These are phyloP conservation scores for Narcine bancroftii DNA, from an alignment of 2,113 vertebrate species.

Conservation along the genomic window DNA sequence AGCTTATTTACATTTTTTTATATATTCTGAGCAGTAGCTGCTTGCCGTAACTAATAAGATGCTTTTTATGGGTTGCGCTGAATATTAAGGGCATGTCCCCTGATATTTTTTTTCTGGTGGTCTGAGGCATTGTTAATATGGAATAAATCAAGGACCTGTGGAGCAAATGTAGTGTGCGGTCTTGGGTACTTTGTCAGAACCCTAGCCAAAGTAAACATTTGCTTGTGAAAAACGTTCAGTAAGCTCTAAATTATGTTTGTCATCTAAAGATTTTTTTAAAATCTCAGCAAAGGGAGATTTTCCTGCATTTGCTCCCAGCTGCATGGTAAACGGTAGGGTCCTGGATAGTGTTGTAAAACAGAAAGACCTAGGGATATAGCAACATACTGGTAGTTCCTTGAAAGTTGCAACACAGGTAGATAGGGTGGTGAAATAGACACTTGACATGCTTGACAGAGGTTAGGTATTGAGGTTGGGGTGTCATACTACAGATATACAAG, in stretches of 20 bases:
- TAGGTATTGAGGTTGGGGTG: too few species aligned
- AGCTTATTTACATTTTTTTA: slow-evolving; percentile 59
- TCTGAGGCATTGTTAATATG: slow-evolving; percentile 62
- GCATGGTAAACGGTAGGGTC: too few species aligned
- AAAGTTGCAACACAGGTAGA: too few species aligned
- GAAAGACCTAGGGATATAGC: too few species aligned
- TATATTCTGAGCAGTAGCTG: slow-evolving; percentile 45
- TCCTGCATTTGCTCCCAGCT: neutral
- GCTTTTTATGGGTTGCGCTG: slow-evolving; percentile 48
- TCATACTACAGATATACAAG: too few species aligned
- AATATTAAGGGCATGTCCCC: slow-evolving; percentile 60
- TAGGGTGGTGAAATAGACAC: too few species aligned
- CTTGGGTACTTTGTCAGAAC: slow-evolving; percentile 61
- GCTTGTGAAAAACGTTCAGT: slow-evolving; percentile 60
- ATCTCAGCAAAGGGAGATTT: neutral
- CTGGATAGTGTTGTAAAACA: too few species aligned
- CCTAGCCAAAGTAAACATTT: slow-evolving; percentile 81
- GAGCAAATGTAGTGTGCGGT: slow-evolving; percentile 49
- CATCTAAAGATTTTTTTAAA: neutral
- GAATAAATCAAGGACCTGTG: slow-evolving; percentile 58
- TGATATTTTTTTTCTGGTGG: slow-evolving; percentile 52
- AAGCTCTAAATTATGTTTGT: neutral
- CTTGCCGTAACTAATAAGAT: slow-evolving; percentile 72
- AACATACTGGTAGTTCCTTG: too few species aligned
- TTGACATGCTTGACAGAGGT: too few species aligned